A percentile compares a stretch with the other conserved stretches of the same genome.
These are phyloP conservation scores for Drosophila biarmipes DNA, from an alignment of 1,140 invertebrate species.

Conservation along the genomic window DNA sequence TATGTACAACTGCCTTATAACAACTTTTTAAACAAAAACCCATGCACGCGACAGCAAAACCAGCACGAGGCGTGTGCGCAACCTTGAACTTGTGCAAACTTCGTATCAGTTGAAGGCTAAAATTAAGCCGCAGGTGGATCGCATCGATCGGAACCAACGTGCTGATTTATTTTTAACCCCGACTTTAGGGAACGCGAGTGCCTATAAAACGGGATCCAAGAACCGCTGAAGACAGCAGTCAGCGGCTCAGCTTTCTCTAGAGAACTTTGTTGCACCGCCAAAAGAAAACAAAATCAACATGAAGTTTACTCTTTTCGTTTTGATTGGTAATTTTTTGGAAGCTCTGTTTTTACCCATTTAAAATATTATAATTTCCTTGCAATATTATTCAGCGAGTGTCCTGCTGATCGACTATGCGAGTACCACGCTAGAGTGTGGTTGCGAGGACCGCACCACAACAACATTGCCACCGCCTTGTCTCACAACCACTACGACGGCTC, in stretches of 20 bases:
- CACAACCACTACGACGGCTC: too few relatives aligned
- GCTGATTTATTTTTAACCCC: constrained; percentile 7
- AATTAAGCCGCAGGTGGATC: not conserved
- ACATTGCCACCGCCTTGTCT: not conserved
- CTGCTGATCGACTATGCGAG: constrained; percentile 11
- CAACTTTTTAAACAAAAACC: not conserved
- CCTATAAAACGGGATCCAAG: constrained; percentile 25
- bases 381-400: constrained; percentile 3
- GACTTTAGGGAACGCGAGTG: not conserved
- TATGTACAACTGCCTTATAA: not conserved
- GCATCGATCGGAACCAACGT: not conserved
- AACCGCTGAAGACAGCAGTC: constrained; percentile 29
- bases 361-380: not conserved
- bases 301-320: constrained; percentile 13
- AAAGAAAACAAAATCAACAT: constrained; percentile 8
- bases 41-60: constrained; percentile 9
- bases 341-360: not conserved
- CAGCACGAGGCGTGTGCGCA: constrained; percentile 17
- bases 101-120: not conserved
- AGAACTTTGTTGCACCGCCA: not conserved
- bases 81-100: constrained; percentile 21
- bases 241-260: constrained; percentile 3
- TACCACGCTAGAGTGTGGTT: not conserved
- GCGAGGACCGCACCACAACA: not conserved
- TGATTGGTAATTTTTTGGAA: constrained; percentile 18